A percentile compares a stretch with the other conserved stretches of the same genome.
phyloP scores from a whole-genome alignment of 2,888 invertebrate species.

The Thereva unica region DNA sequence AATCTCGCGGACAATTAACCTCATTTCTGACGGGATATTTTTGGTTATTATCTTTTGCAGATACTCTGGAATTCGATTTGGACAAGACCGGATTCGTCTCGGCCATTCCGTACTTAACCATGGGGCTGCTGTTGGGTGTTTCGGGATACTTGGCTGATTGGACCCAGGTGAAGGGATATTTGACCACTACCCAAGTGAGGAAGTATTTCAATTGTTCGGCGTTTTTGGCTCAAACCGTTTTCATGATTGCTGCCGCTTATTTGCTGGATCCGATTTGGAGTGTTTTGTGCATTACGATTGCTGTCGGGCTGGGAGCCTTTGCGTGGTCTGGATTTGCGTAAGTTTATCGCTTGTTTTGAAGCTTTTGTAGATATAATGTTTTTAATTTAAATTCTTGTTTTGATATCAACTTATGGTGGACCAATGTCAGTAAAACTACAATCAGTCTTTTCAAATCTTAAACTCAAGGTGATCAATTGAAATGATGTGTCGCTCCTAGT shows the following conservation, averaged over 20 bases:
- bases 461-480: too few relatives aligned
- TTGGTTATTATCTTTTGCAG: slow-evolving; percentile 58
- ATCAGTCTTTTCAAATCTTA: too few relatives aligned
- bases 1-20: too few relatives aligned
- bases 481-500: too few relatives aligned
- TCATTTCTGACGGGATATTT: background rate
- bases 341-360: slow-evolving; percentile 44
- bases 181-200: slow-evolving; percentile 76
- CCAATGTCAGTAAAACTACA: background rate
- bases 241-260: slow-evolving; percentile 83
- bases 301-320: slow-evolving; percentile 89
- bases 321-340: slow-evolving; percentile 92
- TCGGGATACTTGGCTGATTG: slow-evolving; percentile 85
- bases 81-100: slow-evolving; percentile 81
- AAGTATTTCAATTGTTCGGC: slow-evolving; percentile 75
- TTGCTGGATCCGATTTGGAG: slow-evolving; percentile 69
- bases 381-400: background rate
- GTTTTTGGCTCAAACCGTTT: slow-evolving; percentile 78
- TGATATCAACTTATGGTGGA: background rate
- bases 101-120: slow-evolving; percentile 85
- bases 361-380: background rate
- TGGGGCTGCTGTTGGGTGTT: slow-evolving; percentile 79
- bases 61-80: slow-evolving; percentile 72
- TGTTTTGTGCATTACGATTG: slow-evolving; percentile 81
- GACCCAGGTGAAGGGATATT: slow-evolving; percentile 65